These are phyloP conservation scores for Anguilla megastoma DNA, from an alignment of 2,797 vertebrate genomes.

Conservation along the genomic window DNA sequence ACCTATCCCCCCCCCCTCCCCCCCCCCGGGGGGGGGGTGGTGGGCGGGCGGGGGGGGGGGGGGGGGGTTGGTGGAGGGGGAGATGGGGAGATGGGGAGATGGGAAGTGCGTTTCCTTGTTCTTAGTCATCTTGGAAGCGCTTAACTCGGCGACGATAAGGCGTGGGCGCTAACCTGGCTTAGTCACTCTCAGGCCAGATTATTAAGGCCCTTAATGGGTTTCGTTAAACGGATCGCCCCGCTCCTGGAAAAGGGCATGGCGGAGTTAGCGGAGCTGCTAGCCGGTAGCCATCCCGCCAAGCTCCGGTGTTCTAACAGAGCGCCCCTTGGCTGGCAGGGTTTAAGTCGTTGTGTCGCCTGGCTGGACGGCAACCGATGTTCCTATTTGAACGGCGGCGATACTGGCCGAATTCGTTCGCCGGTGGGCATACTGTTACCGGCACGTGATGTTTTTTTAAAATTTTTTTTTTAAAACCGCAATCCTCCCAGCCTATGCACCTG, in stretches of 20 bases:
- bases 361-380: neutral
- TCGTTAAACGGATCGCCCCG: constrained; percentile 62
- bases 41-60: neutral
- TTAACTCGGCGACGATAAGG: constrained; percentile 54
- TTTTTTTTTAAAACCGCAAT: neutral
- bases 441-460: neutral
- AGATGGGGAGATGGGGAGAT: neutral
- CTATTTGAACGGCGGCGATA: neutral
- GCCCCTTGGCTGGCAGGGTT: neutral
- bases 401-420: neutral
- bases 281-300: neutral
- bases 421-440: neutral
- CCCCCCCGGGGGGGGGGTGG: too few species aligned
- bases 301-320: neutral
- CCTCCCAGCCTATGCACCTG: neutral
- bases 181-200: constrained; percentile 67
- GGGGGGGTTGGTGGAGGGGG: neutral
- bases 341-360: neutral
- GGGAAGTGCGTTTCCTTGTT: constrained; percentile 33
- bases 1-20: too few species aligned
- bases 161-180: constrained; percentile 60
- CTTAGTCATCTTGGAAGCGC: constrained; percentile 49
- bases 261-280: neutral
- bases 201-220: constrained; percentile 69
- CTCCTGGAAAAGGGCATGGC: neutral